phyloP scores from a whole-genome alignment of 2,888 invertebrate genomes.

The Augiades crinisus region DNA sequence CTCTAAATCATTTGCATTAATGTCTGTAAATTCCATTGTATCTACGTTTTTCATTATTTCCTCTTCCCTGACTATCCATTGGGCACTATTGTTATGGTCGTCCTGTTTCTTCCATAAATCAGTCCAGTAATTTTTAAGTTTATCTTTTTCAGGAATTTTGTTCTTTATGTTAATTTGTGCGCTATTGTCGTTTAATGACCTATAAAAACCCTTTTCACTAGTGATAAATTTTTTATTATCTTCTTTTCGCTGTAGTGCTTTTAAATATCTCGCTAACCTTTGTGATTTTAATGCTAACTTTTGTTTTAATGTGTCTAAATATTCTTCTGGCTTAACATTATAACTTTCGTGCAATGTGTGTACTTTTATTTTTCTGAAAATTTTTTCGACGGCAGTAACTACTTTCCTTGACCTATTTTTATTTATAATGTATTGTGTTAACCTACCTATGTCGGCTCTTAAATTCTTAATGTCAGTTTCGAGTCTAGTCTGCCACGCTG shows the following conservation, averaged over 20 bases:
- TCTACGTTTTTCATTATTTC: neutral
- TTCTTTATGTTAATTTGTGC: neutral
- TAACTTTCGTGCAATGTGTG: conserved; percentile 27
- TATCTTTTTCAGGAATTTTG: neutral
- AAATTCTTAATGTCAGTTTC: neutral
- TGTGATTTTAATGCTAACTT: conserved; percentile 28
- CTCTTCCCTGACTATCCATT: neutral
- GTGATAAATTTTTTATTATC: conserved; percentile 26
- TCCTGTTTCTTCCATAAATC: neutral
- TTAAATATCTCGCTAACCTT: conserved; percentile 28
- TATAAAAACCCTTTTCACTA: conserved; percentile 32
- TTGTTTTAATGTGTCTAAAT: conserved; percentile 32
- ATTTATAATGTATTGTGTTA: conserved; percentile 30
- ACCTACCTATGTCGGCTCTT: neutral
- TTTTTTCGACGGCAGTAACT: conserved; percentile 20
- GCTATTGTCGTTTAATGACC: neutral
- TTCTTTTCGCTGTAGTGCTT: conserved; percentile 28
- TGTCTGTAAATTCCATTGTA: conserved; percentile 20
- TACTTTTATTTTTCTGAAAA: conserved; percentile 19
- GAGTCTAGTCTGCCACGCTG: conserved; percentile 3
- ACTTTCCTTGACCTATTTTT: conserved; percentile 29
- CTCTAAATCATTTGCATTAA: conserved; percentile 21
- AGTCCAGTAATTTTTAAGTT: conserved; percentile 22
- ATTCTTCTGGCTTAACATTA: conserved; percentile 30
- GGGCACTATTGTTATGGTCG: neutral